These are phyloP conservation scores for Leucopternis melanops DNA, from an alignment of 2,113 vertebrate genomes.

Conservation along the genomic window DNA sequence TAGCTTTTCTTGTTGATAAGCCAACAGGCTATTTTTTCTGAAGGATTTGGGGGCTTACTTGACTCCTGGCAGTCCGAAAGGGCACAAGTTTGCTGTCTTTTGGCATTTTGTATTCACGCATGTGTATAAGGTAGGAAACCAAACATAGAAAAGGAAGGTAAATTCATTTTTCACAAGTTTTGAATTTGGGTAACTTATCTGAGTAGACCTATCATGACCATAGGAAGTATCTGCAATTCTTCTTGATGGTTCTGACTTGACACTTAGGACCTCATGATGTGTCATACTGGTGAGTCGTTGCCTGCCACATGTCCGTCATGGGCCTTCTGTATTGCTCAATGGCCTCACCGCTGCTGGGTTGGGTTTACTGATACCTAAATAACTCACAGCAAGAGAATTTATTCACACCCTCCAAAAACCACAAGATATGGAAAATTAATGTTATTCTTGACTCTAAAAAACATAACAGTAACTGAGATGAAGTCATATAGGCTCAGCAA, in stretches of 20 bases:
- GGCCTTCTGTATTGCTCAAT: not conserved
- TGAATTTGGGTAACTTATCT: not conserved
- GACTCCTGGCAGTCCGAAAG: not conserved
- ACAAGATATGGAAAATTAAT: constrained; percentile 65
- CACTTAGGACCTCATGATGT: not conserved
- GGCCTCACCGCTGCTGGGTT: not conserved
- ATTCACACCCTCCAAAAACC: constrained; percentile 68
- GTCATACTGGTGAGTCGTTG: not conserved
- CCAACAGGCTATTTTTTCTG: not conserved
- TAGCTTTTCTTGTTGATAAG: rapidly evolving
- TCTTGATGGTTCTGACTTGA: not conserved
- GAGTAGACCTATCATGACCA: rapidly evolving
- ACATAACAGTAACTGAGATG: constrained; percentile 59
- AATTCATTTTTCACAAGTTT: not conserved
- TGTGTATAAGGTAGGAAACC: not conserved
- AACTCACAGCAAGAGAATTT: constrained; percentile 67
- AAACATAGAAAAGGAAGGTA: rapidly evolving
- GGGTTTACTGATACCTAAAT: constrained; percentile 42
- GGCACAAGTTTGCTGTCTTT: not conserved
- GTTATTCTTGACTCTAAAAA: constrained; percentile 66
- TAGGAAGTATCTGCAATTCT: not conserved
- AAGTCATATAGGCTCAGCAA: constrained; percentile 64
- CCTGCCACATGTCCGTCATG: not conserved
- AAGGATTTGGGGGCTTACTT: not conserved
- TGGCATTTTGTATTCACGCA: not conserved